These are phyloP conservation scores for Hylaeus volcanicus DNA, from an alignment of 1,140 invertebrate species.

Conservation along the genomic window DNA sequence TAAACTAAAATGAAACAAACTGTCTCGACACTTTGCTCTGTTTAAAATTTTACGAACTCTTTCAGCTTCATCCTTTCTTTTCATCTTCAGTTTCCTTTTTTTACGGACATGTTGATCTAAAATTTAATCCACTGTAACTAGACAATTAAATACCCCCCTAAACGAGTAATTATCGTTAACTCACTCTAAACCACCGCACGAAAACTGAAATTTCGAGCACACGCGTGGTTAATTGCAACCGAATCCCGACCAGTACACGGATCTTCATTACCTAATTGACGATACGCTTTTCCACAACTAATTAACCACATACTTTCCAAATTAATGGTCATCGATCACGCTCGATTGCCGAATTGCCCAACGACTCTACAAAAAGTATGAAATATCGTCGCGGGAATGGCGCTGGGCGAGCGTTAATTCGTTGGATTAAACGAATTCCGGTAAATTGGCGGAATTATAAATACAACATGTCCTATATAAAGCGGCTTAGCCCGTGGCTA, in stretches of 20 bases:
- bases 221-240: background rate
- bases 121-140: no score
- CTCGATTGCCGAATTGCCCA: conserved; percentile 19
- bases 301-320: background rate
- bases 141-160: no score
- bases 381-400: background rate
- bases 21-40: no score
- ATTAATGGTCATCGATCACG: background rate
- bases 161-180: no score
- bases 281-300: background rate
- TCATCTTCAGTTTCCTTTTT: no score
- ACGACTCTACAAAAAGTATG: background rate
- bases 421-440: conserved; percentile 36
- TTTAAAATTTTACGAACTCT: no score
- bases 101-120: no score
- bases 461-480: conserved; percentile 7
- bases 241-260: background rate
- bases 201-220: background rate
- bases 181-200: no score
- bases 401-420: background rate
- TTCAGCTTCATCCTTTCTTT: no score
- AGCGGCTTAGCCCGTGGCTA: background rate
- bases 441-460: conserved; percentile 43
- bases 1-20: no score
- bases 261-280: background rate